Percentiles rank a stretch among this genome's conserved stretches.
Conservation (phyloP, 64 coral and sea anemone genomes). For the Catalaphyllia jardinei region DNA sequence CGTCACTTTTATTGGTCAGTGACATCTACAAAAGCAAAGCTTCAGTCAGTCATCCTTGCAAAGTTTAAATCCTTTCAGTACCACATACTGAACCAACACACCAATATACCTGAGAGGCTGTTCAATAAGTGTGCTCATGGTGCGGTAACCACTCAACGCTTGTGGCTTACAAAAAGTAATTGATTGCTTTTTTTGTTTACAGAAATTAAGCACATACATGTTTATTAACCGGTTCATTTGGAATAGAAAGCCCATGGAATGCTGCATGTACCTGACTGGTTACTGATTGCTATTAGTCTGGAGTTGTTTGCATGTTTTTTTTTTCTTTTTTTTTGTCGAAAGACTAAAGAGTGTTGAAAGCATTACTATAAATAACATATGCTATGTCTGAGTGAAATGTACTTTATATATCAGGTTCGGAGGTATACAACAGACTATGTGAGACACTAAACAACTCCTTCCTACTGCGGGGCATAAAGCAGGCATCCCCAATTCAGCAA, state of each 20-base stretch:
- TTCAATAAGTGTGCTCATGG: conserved; percentile 56
- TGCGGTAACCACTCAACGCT: conserved; percentile 37
- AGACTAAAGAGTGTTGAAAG: too few relatives aligned
- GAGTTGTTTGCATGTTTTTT: too few relatives aligned
- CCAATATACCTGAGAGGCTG: conserved; percentile 27
- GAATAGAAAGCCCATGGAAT: too few relatives aligned
- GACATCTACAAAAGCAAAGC: conserved; percentile 62
- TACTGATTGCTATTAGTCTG: too few relatives aligned
- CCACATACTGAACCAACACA: conserved; percentile 31
- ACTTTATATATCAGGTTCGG: conserved; percentile 27
- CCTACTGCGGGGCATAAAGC: conserved; percentile 47
- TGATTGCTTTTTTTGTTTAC: not conserved
- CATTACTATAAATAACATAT: too few relatives aligned
- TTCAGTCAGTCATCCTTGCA: conserved; percentile 45
- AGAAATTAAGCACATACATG: too few relatives aligned
- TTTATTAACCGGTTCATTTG: too few relatives aligned
- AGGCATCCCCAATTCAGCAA: conserved; percentile 42
- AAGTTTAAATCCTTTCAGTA: conserved; percentile 50
- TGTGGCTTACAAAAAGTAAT: conserved; percentile 59
- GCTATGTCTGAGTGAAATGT: too few relatives aligned
- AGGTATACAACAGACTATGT: conserved; percentile 44
- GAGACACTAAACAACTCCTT: conserved; percentile 35
- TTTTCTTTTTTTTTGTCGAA: too few relatives aligned
- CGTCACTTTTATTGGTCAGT: conserved; percentile 62
- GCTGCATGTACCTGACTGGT: too few relatives aligned